Evolutionary conservation across 2,113 vertebrate genomes (phyloP).

Genomic region (Neofelis nebulosa): DNA sequence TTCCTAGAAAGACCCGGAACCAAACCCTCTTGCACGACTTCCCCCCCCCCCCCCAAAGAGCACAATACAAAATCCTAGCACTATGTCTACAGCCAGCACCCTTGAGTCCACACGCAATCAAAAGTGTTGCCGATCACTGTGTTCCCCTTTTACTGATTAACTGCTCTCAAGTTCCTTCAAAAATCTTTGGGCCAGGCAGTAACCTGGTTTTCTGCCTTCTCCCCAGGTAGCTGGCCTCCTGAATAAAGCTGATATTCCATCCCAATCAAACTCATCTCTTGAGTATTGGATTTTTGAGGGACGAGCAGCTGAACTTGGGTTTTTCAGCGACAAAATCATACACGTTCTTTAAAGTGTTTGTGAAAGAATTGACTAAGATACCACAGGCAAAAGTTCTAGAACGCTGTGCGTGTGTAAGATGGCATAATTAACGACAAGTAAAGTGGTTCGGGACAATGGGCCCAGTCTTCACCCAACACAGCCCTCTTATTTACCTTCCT

Average conservation of each 20-base stretch:
- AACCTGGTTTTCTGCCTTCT: neutral
- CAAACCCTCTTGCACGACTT: neutral
- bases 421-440: neutral
- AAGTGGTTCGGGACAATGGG: neutral
- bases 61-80: neutral
- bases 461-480: neutral
- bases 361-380: neutral
- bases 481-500: neutral
- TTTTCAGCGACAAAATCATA: neutral
- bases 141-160: neutral
- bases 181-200: neutral
- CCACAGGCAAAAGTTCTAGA: neutral
- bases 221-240: neutral
- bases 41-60: neutral
- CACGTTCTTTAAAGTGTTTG: neutral
- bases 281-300: neutral
- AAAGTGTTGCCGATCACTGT: neutral
- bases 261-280: neutral
- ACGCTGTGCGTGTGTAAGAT: rapidly evolving
- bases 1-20: neutral
- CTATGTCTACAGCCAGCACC: neutral
- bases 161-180: neutral
- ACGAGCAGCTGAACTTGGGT: neutral
- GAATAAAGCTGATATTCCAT: neutral
- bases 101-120: neutral